Evolutionary conservation across 2,797 vertebrate genomes (phyloP).

Genomic region (Gymnopithys bicolor): DNA sequence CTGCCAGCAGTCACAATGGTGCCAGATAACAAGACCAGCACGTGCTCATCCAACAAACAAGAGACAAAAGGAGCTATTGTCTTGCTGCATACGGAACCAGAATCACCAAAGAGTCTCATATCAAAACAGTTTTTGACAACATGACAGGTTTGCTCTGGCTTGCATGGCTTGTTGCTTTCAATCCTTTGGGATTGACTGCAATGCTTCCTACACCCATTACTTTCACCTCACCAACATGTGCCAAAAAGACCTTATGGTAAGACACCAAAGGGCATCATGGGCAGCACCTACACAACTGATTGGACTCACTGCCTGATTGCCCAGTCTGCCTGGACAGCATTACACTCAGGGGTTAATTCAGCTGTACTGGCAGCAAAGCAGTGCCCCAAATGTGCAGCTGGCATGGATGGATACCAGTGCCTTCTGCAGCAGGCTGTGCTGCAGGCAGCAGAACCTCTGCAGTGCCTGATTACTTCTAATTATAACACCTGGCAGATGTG

Average conservation of each 20-base stretch:
- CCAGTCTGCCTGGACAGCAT: neutral
- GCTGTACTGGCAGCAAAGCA: neutral
- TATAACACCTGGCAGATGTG: neutral
- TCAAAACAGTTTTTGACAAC: neutral
- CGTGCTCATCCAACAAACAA: neutral
- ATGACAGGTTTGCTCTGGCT: neutral
- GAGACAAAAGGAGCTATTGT: neutral
- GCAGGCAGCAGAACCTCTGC: neutral
- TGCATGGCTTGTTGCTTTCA: neutral
- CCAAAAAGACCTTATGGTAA: neutral
- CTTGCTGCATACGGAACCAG: neutral
- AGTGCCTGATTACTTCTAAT: neutral
- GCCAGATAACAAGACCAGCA: fast-evolving
- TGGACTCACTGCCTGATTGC: neutral
- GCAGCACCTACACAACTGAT: fast-evolving
- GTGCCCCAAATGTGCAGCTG: neutral
- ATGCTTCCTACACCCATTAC: neutral
- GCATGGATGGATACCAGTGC: neutral
- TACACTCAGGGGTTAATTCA: neutral
- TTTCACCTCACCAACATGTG: neutral
- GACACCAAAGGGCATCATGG: neutral
- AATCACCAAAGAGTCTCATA: neutral
- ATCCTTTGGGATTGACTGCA: fast-evolving
- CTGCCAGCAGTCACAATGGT: neutral
- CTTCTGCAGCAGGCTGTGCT: neutral